Percentiles rank a stretch among this genome's conserved stretches.
These are phyloP conservation scores for Andrena dorsata DNA, from an alignment of 2,888 invertebrate genomes.

Conservation along the genomic window DNA sequence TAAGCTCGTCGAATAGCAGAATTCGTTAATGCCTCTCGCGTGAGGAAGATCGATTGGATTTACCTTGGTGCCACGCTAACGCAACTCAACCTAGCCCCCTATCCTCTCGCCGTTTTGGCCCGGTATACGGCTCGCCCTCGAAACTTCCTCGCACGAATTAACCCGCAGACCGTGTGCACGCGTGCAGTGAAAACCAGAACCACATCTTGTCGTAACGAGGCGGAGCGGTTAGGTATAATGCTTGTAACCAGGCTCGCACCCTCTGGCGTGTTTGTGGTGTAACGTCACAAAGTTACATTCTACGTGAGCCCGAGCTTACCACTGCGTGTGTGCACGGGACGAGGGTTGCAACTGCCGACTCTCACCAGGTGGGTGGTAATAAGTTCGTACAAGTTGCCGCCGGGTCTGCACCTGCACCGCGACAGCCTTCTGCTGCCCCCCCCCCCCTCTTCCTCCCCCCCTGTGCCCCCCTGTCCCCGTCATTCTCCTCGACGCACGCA, in stretches of 20 bases:
- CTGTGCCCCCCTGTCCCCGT: conserved; percentile 13
- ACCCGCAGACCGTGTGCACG: conserved; percentile 76
- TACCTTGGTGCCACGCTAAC: conserved; percentile 68
- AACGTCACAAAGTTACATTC: conserved; percentile 82
- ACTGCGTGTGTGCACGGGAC: conserved; percentile 68
- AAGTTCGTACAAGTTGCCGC: conserved; percentile 75
- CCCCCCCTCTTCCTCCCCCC: neutral
- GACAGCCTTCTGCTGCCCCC: conserved; percentile 58
- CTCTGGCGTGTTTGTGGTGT: conserved; percentile 82
- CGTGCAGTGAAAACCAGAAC: conserved; percentile 79
- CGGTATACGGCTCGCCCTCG: conserved; percentile 65
- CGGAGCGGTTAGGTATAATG: conserved; percentile 81
- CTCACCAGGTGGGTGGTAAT: conserved; percentile 73
- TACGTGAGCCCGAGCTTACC: conserved; percentile 70
- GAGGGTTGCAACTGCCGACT: conserved; percentile 66
- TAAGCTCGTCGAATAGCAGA: conserved; percentile 68
- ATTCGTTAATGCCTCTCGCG: conserved; percentile 73
- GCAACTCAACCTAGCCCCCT: conserved; percentile 57
- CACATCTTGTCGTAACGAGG: conserved; percentile 82
- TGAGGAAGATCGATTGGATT: conserved; percentile 75
- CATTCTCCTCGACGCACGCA: conserved; percentile 29
- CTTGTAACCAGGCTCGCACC: conserved; percentile 81
- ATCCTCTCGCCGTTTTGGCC: conserved; percentile 54
- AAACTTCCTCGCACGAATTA: conserved; percentile 77
- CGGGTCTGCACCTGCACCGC: conserved; percentile 58